phyloP scores from a whole-genome alignment of 2,797 vertebrate species.

The Pangasius sanitwongsei region DNA sequence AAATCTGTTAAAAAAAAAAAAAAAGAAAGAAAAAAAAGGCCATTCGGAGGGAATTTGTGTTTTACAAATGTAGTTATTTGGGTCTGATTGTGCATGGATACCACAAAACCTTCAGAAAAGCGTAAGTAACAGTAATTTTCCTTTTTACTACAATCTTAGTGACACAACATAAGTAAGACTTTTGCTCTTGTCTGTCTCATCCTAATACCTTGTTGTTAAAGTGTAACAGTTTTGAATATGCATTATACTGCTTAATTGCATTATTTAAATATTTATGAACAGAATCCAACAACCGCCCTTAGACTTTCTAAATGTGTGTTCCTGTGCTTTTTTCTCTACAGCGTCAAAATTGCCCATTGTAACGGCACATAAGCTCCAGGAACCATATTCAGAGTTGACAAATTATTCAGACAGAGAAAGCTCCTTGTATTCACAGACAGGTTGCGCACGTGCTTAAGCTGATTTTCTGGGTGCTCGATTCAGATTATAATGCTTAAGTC shows the following conservation, averaged over 20 bases:
- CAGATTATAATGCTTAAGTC: neutral
- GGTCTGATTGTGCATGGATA: no score
- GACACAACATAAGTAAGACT: no score
- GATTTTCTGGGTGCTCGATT: neutral
- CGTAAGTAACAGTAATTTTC: no score
- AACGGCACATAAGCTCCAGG: neutral
- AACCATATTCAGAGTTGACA: neutral
- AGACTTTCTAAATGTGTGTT: neutral
- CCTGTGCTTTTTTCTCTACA: neutral
- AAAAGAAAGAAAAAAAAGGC: no score
- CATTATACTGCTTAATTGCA: neutral
- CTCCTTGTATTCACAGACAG: neutral
- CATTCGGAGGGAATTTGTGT: neutral
- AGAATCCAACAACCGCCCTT: neutral
- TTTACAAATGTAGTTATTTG: neutral
- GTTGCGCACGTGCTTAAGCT: neutral
- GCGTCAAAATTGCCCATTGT: neutral
- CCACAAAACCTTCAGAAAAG: no score
- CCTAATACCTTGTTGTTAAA: neutral
- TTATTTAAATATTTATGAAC: neutral
- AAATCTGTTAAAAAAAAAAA: neutral
- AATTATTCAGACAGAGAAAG: neutral
- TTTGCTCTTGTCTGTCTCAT: no score
- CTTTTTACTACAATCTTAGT: no score
- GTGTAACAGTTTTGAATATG: neutral